These are phyloP conservation scores for Egretta garzetta DNA, from an alignment of 2,113 vertebrate genomes.

Conservation along the genomic window DNA sequence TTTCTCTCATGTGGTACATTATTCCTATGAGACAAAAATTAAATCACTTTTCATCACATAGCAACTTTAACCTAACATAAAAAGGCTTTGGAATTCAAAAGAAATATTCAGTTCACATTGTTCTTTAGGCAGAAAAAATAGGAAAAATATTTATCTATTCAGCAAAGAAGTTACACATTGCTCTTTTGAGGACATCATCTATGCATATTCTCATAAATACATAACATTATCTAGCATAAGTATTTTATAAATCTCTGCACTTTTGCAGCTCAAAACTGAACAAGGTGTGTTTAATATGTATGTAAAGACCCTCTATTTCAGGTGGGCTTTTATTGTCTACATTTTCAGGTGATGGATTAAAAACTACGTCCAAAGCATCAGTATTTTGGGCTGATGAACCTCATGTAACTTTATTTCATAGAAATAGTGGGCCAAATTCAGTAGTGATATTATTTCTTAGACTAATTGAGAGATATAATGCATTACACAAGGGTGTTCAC, in stretches of 20 bases:
- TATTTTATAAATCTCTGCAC: background rate
- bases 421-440: background rate
- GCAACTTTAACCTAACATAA: background rate
- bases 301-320: background rate
- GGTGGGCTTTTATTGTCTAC: background rate
- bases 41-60: background rate
- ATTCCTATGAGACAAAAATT: background rate
- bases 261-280: background rate
- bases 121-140: background rate
- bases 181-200: background rate
- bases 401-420: background rate
- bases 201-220: background rate
- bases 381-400: background rate
- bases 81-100: background rate
- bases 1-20: background rate
- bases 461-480: background rate
- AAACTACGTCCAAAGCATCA: background rate
- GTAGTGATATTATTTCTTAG: background rate
- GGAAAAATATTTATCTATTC: background rate
- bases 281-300: background rate
- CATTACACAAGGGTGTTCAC: background rate
- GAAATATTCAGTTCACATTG: background rate
- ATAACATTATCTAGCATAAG: background rate
- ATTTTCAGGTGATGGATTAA: background rate
- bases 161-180: background rate